phyloP scores from a whole-genome alignment of 2,113 vertebrate genomes.

The Sebastes schlegelii region DNA sequence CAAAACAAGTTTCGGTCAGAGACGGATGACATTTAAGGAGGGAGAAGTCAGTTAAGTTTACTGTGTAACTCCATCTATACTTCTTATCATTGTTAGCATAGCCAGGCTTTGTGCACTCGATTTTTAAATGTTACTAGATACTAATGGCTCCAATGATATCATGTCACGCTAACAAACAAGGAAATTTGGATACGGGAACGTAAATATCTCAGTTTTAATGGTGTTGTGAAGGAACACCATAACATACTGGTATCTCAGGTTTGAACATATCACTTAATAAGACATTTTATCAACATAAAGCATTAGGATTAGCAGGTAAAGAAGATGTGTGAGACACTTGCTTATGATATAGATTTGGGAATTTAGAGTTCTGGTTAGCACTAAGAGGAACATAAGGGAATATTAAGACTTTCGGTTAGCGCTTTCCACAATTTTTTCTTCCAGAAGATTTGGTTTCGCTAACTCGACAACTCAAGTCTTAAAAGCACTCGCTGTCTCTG shows the following conservation, averaged over 20 bases:
- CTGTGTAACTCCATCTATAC: conserved; percentile 43
- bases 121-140: conserved; percentile 56
- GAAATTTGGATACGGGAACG: conserved; percentile 34
- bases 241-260: conserved; percentile 77
- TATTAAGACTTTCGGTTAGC: conserved; percentile 47
- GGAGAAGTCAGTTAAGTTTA: conserved; percentile 42
- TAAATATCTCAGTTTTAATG: conserved; percentile 55
- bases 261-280: conserved; percentile 74
- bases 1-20: conserved; percentile 13
- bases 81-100: conserved; percentile 56
- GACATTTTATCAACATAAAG: conserved; percentile 54
- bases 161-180: conserved; percentile 46
- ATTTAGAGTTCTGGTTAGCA: conserved; percentile 36
- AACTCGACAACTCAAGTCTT: conserved; percentile 23
- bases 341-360: conserved; percentile 24
- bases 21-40: conserved; percentile 19
- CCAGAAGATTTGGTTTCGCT: conserved; percentile 48
- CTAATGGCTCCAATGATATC: conserved; percentile 51
- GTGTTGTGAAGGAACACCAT: conserved; percentile 53
- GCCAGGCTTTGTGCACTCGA: conserved; percentile 45
- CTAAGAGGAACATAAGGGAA: conserved; percentile 40
- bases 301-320: conserved; percentile 26
- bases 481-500: conserved; percentile 42
- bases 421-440: conserved; percentile 59
- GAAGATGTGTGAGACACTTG: conserved; percentile 3